These are phyloP conservation scores for Meiosimyza platycephala DNA, from an alignment of 2,888 invertebrate species.

Conservation along the genomic window DNA sequence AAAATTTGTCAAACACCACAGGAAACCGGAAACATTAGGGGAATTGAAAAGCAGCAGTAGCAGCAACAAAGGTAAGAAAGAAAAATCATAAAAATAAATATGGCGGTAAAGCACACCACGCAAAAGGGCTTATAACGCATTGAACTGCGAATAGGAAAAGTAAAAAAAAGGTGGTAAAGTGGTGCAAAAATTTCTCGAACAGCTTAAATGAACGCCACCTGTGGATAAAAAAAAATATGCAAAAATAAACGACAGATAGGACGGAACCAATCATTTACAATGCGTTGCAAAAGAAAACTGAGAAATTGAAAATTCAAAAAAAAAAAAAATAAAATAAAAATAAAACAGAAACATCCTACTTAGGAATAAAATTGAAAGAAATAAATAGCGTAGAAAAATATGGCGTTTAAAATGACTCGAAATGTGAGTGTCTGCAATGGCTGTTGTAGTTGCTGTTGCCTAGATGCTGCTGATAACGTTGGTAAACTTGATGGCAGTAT, in stretches of 20 bases:
- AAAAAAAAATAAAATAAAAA: background rate
- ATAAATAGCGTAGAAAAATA: background rate
- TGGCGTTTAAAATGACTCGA: background rate
- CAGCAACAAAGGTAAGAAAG: background rate
- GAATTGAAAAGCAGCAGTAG: slow-evolving; percentile 6
- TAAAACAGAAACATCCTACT: background rate
- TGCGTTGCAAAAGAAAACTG: background rate
- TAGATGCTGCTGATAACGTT: slow-evolving; percentile 11
- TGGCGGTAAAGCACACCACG: background rate
- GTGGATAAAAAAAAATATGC: slow-evolving; percentile 12
- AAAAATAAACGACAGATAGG: background rate
- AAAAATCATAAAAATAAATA: slow-evolving; percentile 6
- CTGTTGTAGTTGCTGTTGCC: slow-evolving; percentile 5
- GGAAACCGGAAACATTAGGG: slow-evolving; percentile 55
- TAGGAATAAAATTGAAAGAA: background rate
- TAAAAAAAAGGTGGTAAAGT: too few species aligned
- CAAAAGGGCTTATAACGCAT: background rate
- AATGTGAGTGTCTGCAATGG: background rate
- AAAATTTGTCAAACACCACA: slow-evolving; percentile 56
- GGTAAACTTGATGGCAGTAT: background rate
- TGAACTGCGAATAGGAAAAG: too few species aligned
- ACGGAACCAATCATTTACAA: background rate
- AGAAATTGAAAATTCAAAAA: background rate
- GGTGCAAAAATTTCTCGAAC: background rate
- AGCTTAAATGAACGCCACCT: slow-evolving; percentile 19